These are phyloP conservation scores for Astyanax mexicanus DNA, from an alignment of 2,797 vertebrate species.

Conservation along the genomic window DNA sequence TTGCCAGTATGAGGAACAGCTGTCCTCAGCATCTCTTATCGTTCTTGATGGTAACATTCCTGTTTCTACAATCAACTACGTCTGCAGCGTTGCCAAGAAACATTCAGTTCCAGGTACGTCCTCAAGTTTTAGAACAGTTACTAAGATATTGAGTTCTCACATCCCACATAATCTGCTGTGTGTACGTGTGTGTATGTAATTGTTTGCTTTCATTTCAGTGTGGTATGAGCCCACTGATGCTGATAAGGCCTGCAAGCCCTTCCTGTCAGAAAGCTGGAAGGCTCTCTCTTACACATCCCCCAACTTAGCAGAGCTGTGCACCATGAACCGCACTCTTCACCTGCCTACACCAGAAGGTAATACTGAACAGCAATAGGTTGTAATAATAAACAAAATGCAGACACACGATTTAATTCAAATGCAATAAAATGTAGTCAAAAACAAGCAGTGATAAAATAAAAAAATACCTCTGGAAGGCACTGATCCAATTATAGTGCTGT, in stretches of 20 bases:
- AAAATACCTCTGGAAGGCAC: no score
- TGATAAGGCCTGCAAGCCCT: slow-evolving; percentile 89
- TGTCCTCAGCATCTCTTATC: slow-evolving; percentile 81
- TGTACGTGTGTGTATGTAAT: slow-evolving; percentile 17
- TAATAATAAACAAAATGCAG: not conserved
- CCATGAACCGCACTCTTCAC: slow-evolving; percentile 84
- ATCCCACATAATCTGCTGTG: slow-evolving; percentile 8
- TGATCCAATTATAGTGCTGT: no score
- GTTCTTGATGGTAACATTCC: slow-evolving; percentile 92
- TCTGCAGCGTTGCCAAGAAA: slow-evolving; percentile 82
- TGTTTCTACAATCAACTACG: slow-evolving; percentile 83
- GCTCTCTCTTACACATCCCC: slow-evolving; percentile 85
- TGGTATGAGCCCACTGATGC: slow-evolving; percentile 91
- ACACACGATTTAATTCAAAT: no score
- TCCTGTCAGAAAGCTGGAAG: slow-evolving; percentile 90
- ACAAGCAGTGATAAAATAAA: no score
- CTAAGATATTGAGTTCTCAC: not conserved
- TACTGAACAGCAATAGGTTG: not conserved
- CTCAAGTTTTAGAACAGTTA: slow-evolving; percentile 4
- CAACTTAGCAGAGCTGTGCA: slow-evolving; percentile 85
- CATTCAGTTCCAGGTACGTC: slow-evolving; percentile 79
- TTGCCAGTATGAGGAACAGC: slow-evolving; percentile 82
- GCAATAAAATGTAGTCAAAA: no score
- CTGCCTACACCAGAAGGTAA: slow-evolving; percentile 82
- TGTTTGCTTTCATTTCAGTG: slow-evolving; percentile 72